Evolutionary conservation across 1,140 invertebrate species (phyloP).

Genomic region (Drosophila nikananu): DNA sequence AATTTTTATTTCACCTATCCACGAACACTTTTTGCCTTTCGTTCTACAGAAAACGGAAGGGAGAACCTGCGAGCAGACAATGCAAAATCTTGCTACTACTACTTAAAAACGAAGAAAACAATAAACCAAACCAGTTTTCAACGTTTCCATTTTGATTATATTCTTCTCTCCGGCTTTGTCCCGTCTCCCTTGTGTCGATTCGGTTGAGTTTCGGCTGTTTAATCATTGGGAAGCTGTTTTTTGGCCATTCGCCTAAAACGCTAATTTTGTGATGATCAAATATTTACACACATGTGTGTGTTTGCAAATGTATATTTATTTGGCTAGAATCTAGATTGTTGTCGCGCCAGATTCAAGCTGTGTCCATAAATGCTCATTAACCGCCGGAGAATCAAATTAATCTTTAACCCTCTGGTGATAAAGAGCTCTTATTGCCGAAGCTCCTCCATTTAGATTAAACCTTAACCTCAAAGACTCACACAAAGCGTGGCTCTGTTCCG

Average conservation of each 20-base stretch:
- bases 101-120: slow-evolving; percentile 3
- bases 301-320: slow-evolving; percentile 20
- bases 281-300: slow-evolving; percentile 50
- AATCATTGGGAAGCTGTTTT: slow-evolving; percentile 30
- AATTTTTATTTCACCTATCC: slow-evolving; percentile 8
- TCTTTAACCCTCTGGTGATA: slow-evolving; percentile 21
- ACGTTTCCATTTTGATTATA: slow-evolving; percentile 3
- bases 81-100: slow-evolving; percentile 14
- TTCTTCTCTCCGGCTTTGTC: slow-evolving; percentile 15
- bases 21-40: slow-evolving; percentile 11
- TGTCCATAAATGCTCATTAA: slow-evolving; percentile 26
- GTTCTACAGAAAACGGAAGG: slow-evolving; percentile 9
- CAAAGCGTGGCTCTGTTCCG: slow-evolving; percentile 43
- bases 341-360: slow-evolving; percentile 40
- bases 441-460: slow-evolving; percentile 24
- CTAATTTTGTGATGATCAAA: slow-evolving; percentile 50
- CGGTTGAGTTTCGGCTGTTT: slow-evolving; percentile 1
- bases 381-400: slow-evolving; percentile 25
- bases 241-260: slow-evolving; percentile 28
- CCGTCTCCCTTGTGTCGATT: slow-evolving; percentile 10
- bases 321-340: slow-evolving; percentile 36
- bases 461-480: slow-evolving; percentile 42
- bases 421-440: slow-evolving; percentile 26
- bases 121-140: slow-evolving; percentile 18
- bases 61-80: background rate